These are phyloP conservation scores for Eurois occulta DNA, from an alignment of 2,888 invertebrate species.

Conservation along the genomic window DNA sequence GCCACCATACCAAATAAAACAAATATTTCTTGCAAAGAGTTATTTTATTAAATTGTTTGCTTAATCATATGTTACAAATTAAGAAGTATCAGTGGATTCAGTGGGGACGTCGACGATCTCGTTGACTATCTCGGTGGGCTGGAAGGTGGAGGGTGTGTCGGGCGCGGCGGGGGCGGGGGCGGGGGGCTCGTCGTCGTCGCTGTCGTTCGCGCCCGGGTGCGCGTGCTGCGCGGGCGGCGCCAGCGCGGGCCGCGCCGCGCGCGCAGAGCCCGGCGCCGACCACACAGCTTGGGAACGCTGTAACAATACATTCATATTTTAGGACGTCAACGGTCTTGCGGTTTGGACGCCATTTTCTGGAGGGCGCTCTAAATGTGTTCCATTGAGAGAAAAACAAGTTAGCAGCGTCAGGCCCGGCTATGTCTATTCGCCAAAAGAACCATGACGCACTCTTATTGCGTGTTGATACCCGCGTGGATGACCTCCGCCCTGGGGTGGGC, in stretches of 20 bases:
- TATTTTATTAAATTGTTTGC: slow-evolving; percentile 33
- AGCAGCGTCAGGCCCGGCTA: background rate
- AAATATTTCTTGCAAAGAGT: background rate
- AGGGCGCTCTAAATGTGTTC: background rate
- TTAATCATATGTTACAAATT: slow-evolving; percentile 30
- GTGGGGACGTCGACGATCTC: slow-evolving; percentile 82
- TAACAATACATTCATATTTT: background rate
- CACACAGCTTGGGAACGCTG: slow-evolving; percentile 77
- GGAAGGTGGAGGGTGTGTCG: slow-evolving; percentile 69
- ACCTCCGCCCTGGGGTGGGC: background rate
- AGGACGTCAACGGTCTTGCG: background rate
- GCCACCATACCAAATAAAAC: slow-evolving; percentile 7
- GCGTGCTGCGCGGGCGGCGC: slow-evolving; percentile 64
- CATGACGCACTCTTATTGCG: background rate
- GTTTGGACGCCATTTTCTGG: background rate
- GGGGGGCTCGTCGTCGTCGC: slow-evolving; percentile 92
- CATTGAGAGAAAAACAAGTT: background rate
- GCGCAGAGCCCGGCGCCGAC: slow-evolving; percentile 91
- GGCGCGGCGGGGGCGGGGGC: slow-evolving; percentile 89
- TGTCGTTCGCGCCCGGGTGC: slow-evolving; percentile 91
- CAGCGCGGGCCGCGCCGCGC: slow-evolving; percentile 53
- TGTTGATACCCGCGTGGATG: background rate
- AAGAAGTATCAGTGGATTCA: slow-evolving; percentile 55
- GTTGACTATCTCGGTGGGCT: slow-evolving; percentile 88
- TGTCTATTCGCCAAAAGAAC: background rate